phyloP scores from a whole-genome alignment of 37 sponge, comb jelly and placozoan genomes.

The Tethya wilhelma region DNA sequence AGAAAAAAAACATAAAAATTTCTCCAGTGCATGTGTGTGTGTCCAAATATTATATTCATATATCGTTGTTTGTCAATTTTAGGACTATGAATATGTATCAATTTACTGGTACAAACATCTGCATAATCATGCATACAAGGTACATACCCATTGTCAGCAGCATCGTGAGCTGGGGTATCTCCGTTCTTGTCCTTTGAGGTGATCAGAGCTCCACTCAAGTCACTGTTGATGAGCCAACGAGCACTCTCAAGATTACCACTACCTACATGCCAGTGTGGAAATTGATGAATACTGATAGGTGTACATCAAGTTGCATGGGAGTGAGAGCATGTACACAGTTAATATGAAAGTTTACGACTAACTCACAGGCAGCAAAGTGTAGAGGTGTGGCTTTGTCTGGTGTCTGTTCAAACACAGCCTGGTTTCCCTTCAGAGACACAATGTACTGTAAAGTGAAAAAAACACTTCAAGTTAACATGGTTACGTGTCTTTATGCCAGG shows the following conservation, averaged over 20 bases:
- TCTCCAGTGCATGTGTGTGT: too few species aligned
- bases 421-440: slow-evolving; percentile 45
- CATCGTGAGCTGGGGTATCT: slow-evolving; percentile 87
- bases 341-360: background rate
- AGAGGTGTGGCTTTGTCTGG: slow-evolving; percentile 83
- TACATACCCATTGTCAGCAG: slow-evolving; percentile 78
- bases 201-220: slow-evolving; percentile 57
- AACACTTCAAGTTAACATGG: background rate
- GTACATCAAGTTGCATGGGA: background rate
- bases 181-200: slow-evolving; percentile 66
- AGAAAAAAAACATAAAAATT: background rate
- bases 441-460: slow-evolving; percentile 54
- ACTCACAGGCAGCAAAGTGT: slow-evolving; percentile 83
- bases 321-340: background rate
- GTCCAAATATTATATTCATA: too few species aligned
- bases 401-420: slow-evolving; percentile 50
- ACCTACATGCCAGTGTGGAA: slow-evolving; percentile 17
- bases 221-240: slow-evolving; percentile 77
- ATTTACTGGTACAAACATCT: too few species aligned
- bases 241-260: slow-evolving; percentile 57
- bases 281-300: background rate
- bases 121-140: too few species aligned
- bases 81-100: too few species aligned
- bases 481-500: background rate
- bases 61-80: too few species aligned